phyloP scores from a whole-genome alignment of 2,797 vertebrate genomes.

The Falco peregrinus region DNA sequence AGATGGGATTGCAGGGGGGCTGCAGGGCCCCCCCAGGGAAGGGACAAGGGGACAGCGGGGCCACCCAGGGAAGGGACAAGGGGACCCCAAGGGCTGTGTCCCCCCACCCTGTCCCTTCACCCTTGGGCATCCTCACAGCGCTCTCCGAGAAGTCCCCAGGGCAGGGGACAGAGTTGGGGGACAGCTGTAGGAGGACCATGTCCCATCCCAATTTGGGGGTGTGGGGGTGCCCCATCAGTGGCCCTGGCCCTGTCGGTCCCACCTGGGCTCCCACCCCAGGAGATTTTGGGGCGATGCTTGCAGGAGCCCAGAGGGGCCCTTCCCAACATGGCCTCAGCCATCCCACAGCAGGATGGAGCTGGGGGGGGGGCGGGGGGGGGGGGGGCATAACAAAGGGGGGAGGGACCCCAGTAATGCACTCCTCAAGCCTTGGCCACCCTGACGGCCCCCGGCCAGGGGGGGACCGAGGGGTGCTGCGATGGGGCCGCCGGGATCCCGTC shows the following conservation, averaged over 20 bases:
- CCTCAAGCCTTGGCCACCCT: not conserved
- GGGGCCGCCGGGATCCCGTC: not conserved
- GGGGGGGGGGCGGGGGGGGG: too few relatives aligned
- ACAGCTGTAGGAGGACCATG: not conserved
- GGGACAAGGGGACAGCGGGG: not conserved
- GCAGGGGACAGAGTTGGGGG: not conserved
- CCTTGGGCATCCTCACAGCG: not conserved
- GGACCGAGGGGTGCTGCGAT: rapidly evolving
- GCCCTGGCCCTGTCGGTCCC: rapidly evolving
- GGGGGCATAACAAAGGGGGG: not conserved
- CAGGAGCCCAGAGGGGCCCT: rapidly evolving
- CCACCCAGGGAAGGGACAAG: not conserved
- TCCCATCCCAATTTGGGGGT: not conserved
- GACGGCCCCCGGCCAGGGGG: rapidly evolving
- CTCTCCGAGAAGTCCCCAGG: not conserved
- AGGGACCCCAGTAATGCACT: not conserved
- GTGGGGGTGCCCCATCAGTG: not conserved
- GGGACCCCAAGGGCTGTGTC: not conserved
- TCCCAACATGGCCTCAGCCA: not conserved
- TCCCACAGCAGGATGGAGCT: not conserved
- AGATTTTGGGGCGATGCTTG: not conserved
- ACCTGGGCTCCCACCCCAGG: not conserved
- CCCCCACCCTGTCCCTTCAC: not conserved
- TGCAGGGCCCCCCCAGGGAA: not conserved
- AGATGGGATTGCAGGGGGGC: rapidly evolving